Conservation (phyloP, 2,797 vertebrate genomes). For the Gallinago stenura region DNA sequence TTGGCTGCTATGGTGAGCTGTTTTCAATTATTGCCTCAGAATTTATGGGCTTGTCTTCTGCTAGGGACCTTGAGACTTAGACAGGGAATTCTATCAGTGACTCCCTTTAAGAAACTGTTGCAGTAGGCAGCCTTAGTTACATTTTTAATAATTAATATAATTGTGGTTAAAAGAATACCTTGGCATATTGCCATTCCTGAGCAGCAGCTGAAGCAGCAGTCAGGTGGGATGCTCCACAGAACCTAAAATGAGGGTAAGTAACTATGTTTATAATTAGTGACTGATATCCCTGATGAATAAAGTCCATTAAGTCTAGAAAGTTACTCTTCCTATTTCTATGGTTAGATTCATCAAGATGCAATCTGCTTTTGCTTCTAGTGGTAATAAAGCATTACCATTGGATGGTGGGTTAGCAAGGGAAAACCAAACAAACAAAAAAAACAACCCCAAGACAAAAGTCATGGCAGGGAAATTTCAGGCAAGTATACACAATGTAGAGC, state of each 20-base stretch:
- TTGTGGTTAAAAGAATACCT: not conserved
- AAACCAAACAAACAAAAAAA: too few relatives aligned
- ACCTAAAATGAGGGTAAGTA: not conserved
- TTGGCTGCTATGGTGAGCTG: constrained; percentile 27
- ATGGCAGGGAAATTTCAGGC: not conserved
- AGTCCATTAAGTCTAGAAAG: not conserved
- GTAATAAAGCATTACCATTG: not conserved
- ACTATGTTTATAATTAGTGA: not conserved
- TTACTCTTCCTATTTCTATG: not conserved
- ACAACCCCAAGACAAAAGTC: not conserved
- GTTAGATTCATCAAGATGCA: not conserved
- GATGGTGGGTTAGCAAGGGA: rapidly evolving
- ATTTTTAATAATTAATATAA: not conserved
- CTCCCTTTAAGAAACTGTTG: not conserved
- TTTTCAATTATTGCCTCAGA: constrained; percentile 40
- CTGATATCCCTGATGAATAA: not conserved
- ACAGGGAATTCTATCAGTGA: not conserved
- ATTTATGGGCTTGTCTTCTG: constrained; percentile 24
- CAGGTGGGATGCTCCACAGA: not conserved
- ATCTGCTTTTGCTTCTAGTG: not conserved
- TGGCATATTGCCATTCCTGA: not conserved
- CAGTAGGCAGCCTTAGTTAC: not conserved
- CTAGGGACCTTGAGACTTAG: not conserved
- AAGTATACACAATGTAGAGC: not conserved
- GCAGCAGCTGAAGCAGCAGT: not conserved